These are phyloP conservation scores for Malthinus seriepunctatus DNA, from an alignment of 2,888 invertebrate genomes.

Conservation along the genomic window DNA sequence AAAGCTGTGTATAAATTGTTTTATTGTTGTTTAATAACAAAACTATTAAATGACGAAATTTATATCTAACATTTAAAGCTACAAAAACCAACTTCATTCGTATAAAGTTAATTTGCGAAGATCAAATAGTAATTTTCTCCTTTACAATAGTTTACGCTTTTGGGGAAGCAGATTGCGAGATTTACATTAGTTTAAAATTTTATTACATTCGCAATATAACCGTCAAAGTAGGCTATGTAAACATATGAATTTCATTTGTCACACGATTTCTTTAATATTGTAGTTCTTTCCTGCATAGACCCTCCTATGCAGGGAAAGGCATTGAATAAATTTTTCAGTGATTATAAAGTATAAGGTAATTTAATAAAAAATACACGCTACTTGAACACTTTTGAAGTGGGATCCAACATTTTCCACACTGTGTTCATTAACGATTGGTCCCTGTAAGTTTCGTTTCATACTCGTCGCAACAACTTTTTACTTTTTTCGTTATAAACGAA, in stretches of 20 bases:
- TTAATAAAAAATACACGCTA: no score
- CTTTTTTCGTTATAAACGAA: no score
- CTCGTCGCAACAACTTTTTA: no score
- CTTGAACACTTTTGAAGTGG: background rate
- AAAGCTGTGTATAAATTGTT: no score
- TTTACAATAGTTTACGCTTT: conserved; percentile 20
- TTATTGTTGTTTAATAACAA: background rate
- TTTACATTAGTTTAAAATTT: conserved; percentile 30
- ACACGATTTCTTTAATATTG: no score
- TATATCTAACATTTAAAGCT: conserved; percentile 8
- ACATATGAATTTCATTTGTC: conserved; percentile 24
- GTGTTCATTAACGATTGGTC: no score
- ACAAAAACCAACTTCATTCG: conserved; percentile 14
- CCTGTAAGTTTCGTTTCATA: no score
- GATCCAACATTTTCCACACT: no score
- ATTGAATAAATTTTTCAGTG: no score
- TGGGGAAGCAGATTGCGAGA: conserved; percentile 16
- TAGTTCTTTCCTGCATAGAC: no score
- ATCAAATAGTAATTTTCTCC: conserved; percentile 24
- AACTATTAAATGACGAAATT: conserved; percentile 8
- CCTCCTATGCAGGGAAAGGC: no score
- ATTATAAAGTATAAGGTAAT: no score
- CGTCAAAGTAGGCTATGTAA: conserved; percentile 26
- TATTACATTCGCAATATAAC: conserved; percentile 26
- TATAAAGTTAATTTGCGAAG: conserved; percentile 25